These are phyloP conservation scores for Microtus oregoni DNA, from an alignment of 2,113 vertebrate species.

Conservation along the genomic window DNA sequence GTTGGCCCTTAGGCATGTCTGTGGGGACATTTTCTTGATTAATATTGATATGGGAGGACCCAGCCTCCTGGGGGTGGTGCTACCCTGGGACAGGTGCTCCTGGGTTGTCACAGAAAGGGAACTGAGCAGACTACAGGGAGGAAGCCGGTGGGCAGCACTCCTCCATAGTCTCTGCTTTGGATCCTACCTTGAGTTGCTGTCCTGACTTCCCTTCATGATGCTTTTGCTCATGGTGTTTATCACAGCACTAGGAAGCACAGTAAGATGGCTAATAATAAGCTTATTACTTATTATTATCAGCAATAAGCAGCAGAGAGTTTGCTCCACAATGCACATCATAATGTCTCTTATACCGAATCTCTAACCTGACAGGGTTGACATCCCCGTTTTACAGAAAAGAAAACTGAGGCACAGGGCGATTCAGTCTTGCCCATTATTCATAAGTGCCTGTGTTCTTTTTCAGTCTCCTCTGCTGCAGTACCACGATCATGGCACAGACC, in stretches of 20 bases:
- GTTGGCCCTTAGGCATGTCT: background rate
- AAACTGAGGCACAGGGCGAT: slow-evolving; percentile 12
- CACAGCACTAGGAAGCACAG: background rate
- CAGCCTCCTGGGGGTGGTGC: background rate
- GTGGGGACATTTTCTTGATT: background rate
- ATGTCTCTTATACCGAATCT: background rate
- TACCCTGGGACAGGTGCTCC: background rate
- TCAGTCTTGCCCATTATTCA: background rate
- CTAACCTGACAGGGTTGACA: background rate
- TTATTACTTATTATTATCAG: no score
- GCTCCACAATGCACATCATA: background rate
- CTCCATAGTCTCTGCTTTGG: background rate
- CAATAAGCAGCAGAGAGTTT: background rate
- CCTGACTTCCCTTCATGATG: no score
- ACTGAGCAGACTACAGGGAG: background rate
- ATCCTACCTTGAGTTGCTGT: background rate
- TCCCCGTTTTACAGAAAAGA: background rate
- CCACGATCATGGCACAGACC: background rate
- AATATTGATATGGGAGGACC: background rate
- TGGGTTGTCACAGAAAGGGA: background rate
- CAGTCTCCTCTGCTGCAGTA: background rate
- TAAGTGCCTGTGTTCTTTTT: background rate
- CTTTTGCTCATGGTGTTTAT: background rate
- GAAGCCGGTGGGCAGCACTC: background rate
- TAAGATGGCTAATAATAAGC: no score